Base-by-base conservation (phyloP, 1,140 invertebrate genomes). In the Tyrophagus putrescentiae region DNA sequence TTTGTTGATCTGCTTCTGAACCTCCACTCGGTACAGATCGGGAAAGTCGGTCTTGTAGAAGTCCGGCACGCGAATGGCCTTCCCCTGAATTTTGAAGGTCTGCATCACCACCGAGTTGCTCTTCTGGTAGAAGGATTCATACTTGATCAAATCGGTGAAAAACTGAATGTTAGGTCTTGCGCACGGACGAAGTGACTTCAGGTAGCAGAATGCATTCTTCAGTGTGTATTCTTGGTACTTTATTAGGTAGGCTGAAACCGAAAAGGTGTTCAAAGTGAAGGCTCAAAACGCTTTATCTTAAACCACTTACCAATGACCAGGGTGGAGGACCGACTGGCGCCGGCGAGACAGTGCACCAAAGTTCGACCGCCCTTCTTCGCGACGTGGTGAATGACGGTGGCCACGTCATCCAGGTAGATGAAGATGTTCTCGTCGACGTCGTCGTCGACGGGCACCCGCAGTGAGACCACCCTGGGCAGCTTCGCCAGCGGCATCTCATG, bases 321-420 rank as follows among this genome's bases (percentile, higher is more conserved):
- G 1, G 83, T 79, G 1, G 88, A 84, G 0, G 87, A 91, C 42
- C 90, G 76, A 63, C 84, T 87, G 1, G 91, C 83, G 1, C 90
- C 90, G 1, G 90, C 88, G 1, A 91, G 82, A 68, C 89, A 93
- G 71, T 93, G 88, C 0, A 93, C 82, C 61, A 92, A 69, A 1
- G 57, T 59, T 9, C 41, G 34, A 42, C 57, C 57, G 3, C 34
- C 34, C 31, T 1, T 1, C 34, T 52, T 41, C 3, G 36, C 16
- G 9, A 16, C 23, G 18, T 6, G 1, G 9, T 59, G 5, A 27
- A 61, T 61, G 9, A 28, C 25, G 48, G 41, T 32, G n/a, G 33
- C 29, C 16, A 57, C 57, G n/a, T 33, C 27, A 41, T 61, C 60
- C 5, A 61, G 58, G 48, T 61, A 57, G 1, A 27, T 4, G 1